Percentiles rank a stretch among this genome's conserved stretches.
Conservation (phyloP, 2,888 invertebrate genomes). For the Hypsopygia costalis region DNA sequence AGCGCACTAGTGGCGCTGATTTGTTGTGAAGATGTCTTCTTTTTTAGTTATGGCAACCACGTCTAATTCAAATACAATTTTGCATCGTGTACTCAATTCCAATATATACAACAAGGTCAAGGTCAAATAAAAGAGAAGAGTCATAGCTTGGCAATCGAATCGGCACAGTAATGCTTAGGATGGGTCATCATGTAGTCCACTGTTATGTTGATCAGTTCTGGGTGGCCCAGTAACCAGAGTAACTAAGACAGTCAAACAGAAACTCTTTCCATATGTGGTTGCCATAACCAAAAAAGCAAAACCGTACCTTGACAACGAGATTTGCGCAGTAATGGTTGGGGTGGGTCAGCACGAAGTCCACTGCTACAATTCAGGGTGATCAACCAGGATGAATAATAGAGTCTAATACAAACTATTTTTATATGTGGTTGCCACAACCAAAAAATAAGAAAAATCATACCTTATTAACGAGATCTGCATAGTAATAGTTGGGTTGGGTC, state of each 20-base stretch:
- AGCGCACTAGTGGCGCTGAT: constrained; percentile 63
- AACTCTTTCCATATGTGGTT: too few species aligned
- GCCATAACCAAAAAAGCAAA: too few species aligned
- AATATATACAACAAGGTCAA: too few species aligned
- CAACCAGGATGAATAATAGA: too few species aligned
- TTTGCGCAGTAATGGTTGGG: constrained; percentile 65
- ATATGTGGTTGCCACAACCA: too few species aligned
- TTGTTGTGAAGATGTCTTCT: constrained; percentile 52
- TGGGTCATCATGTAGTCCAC: constrained; percentile 54
- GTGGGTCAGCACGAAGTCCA: constrained; percentile 54
- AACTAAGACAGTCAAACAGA: constrained; percentile 70
- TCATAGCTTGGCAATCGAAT: constrained; percentile 68
- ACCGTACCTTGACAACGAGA: constrained; percentile 60
- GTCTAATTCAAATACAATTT: too few species aligned
- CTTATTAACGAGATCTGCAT: constrained; percentile 65
- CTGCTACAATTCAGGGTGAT: too few species aligned
- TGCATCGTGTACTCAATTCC: too few species aligned
- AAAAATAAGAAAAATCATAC: too few species aligned
- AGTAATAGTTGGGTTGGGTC: constrained; percentile 58
- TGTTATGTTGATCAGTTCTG: constrained; percentile 53
- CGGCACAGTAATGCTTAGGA: constrained; percentile 64
- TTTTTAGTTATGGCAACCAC: too few species aligned
- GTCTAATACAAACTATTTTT: too few species aligned
- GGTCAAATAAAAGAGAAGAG: too few species aligned
- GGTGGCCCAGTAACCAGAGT: constrained; percentile 56